phyloP scores from a whole-genome alignment of 2,888 invertebrate species.

The Ecdyonurus torrentis region DNA sequence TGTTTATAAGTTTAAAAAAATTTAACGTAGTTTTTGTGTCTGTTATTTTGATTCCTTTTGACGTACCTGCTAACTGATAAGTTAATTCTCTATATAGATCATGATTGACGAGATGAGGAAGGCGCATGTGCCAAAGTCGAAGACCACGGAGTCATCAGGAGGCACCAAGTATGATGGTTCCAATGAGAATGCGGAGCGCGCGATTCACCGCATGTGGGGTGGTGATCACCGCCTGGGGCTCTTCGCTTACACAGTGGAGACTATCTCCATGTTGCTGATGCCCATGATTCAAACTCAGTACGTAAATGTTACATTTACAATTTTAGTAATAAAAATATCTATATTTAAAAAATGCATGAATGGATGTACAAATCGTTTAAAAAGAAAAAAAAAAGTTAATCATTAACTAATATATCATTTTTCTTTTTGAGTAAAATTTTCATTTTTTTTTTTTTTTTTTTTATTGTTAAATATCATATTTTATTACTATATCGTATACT shows the following conservation, averaged over 20 bases:
- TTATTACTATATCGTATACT: conserved; percentile 5
- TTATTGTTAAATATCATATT: no score
- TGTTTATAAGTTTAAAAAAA: no score
- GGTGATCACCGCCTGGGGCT: conserved; percentile 74
- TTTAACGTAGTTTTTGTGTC: no score
- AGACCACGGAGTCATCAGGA: conserved; percentile 19
- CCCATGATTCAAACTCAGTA: conserved; percentile 95
- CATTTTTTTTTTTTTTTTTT: no score
- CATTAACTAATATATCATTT: no score
- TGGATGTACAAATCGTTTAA: no score
- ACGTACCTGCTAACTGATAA: not conserved
- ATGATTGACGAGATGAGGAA: conserved; percentile 44
- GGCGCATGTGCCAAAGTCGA: conserved; percentile 30
- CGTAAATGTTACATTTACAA: conserved; percentile 20
- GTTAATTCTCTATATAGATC: conserved; percentile 7
- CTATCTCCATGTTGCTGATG: conserved; percentile 78
- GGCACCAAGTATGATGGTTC: conserved; percentile 19
- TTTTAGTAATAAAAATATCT: no score
- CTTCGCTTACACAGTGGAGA: conserved; percentile 90
- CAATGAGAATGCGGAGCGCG: conserved; percentile 21
- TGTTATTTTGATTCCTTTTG: conserved; percentile 4
- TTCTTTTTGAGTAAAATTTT: no score
- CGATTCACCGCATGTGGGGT: conserved; percentile 29
- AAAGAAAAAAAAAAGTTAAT: no score
- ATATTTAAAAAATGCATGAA: no score